Conservation (phyloP, 2,113 vertebrate species). For the Pangasianodon gigas region DNA sequence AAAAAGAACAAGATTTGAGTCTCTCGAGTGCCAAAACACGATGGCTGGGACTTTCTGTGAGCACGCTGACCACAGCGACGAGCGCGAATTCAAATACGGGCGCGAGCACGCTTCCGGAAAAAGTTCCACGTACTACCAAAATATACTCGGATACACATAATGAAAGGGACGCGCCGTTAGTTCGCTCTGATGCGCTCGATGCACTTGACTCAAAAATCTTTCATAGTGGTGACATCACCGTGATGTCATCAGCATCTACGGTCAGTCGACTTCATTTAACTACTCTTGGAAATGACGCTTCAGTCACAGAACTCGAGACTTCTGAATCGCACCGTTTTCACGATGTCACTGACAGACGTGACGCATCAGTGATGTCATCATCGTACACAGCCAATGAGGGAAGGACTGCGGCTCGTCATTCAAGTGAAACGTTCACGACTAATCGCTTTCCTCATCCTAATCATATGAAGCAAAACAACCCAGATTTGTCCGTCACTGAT, state of each 20-base stretch:
- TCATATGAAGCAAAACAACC: no score
- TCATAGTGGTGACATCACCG: neutral
- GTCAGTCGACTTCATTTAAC: neutral
- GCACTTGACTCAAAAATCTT: neutral
- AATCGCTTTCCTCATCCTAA: neutral
- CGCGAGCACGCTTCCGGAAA: neutral
- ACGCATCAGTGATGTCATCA: neutral
- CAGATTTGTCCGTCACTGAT: neutral
- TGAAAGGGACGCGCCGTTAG: neutral
- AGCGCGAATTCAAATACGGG: conserved; percentile 10
- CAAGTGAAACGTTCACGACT: neutral
- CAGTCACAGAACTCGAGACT: neutral
- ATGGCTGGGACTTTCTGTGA: neutral
- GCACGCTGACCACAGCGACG: conserved; percentile 28
- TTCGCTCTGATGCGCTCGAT: neutral
- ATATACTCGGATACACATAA: neutral
- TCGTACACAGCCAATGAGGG: neutral
- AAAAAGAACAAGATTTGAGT: neutral
- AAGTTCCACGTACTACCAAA: neutral
- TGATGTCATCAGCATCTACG: conserved; percentile 10
- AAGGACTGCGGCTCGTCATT: no score
- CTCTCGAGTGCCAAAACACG: neutral
- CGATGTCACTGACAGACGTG: neutral
- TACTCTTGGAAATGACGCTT: neutral
- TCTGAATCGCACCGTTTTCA: neutral